Percentiles rank a stretch among this genome's conserved stretches.
phyloP scores from a whole-genome alignment of 2,113 vertebrate genomes.

The Phrynocephalus versicolor region DNA sequence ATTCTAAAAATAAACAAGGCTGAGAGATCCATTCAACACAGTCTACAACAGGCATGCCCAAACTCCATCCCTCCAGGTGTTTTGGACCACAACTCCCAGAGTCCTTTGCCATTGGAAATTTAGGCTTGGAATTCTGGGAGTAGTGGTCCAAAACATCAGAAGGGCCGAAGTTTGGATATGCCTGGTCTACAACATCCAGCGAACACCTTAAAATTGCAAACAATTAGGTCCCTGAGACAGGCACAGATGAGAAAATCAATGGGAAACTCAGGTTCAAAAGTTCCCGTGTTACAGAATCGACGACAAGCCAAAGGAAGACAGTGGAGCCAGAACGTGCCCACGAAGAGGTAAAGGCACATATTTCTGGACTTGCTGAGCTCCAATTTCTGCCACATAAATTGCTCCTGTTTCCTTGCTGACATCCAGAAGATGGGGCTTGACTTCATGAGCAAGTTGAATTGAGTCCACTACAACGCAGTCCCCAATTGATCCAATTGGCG shows the following conservation, averaged over 20 bases:
- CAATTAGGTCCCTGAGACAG: constrained; percentile 1
- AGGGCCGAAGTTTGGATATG: too few relatives aligned
- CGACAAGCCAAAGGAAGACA: neutral
- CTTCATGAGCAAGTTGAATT: constrained; percentile 87
- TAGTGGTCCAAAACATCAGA: too few relatives aligned
- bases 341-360: constrained; percentile 73
- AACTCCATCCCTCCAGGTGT: too few relatives aligned
- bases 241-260: neutral
- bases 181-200: neutral
- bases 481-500: constrained; percentile 83
- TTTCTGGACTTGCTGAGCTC: constrained; percentile 92
- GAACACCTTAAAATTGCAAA: neutral
- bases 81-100: too few relatives aligned
- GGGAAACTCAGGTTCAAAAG: neutral
- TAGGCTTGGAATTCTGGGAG: too few relatives aligned
- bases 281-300: neutral
- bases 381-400: constrained; percentile 92
- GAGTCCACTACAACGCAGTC: constrained; percentile 81
- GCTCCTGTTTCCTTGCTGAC: constrained; percentile 83
- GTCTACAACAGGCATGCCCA: neutral
- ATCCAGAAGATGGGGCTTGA: constrained; percentile 90
- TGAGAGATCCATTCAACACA: neutral
- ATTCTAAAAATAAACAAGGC: neutral
- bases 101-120: too few relatives aligned
- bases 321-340: neutral